These are phyloP conservation scores for Pyrgilauda ruficollis DNA, from an alignment of 2,113 vertebrate species.

Conservation along the genomic window DNA sequence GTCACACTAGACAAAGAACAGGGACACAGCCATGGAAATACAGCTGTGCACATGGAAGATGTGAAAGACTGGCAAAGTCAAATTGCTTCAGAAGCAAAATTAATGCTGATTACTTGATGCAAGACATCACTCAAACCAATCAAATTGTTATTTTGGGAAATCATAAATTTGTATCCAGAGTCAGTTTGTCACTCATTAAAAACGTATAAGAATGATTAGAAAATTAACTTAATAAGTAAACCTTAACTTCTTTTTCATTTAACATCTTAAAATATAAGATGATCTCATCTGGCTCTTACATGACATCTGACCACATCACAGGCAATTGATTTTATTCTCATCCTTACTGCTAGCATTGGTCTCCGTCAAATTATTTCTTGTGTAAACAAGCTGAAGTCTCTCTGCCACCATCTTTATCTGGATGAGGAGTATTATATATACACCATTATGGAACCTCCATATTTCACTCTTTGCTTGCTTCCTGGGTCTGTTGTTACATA, in stretches of 20 bases:
- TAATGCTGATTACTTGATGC: slow-evolving; percentile 81
- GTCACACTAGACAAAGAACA: slow-evolving; percentile 45
- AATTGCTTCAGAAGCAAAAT: slow-evolving; percentile 78
- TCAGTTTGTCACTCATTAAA: slow-evolving; percentile 85
- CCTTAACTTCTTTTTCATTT: slow-evolving; percentile 73
- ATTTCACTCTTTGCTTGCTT: background rate
- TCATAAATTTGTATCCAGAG: slow-evolving; percentile 82
- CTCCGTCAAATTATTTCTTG: background rate
- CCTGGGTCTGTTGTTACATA: background rate
- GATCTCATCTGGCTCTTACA: slow-evolving; percentile 65
- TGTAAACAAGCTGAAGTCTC: background rate
- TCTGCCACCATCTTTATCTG: background rate
- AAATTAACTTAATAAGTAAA: slow-evolving; percentile 83
- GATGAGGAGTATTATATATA: background rate
- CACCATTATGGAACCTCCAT: accelerated
- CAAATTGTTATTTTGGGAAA: slow-evolving; percentile 86
- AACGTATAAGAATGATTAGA: slow-evolving; percentile 81
- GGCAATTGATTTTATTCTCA: slow-evolving; percentile 40
- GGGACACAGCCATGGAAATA: slow-evolving; percentile 53
- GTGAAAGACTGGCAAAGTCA: slow-evolving; percentile 76
- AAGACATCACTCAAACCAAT: slow-evolving; percentile 85
- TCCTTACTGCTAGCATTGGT: background rate
- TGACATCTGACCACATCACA: slow-evolving; percentile 53
- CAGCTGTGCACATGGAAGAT: slow-evolving; percentile 46
- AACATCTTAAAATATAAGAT: slow-evolving; percentile 73